Conservation (phyloP, 2,888 invertebrate genomes). For the Catocala nupta region DNA sequence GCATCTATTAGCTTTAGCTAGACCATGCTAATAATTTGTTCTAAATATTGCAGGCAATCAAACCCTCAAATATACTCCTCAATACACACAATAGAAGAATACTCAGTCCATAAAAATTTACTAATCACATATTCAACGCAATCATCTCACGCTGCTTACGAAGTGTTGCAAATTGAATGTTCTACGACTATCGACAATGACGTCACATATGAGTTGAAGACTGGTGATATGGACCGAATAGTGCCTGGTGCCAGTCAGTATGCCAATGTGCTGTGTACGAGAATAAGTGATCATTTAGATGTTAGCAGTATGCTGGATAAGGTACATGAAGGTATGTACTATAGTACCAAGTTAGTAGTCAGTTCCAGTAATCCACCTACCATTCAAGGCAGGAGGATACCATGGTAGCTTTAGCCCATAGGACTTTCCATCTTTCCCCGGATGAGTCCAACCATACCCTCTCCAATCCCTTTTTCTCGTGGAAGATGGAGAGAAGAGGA, state of each 20-base stretch:
- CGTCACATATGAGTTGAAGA: conserved; percentile 71
- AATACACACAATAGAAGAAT: conserved; percentile 70
- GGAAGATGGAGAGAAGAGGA: too few species aligned
- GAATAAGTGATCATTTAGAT: conserved; percentile 74
- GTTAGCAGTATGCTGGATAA: conserved; percentile 78
- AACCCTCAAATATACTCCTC: conserved; percentile 69
- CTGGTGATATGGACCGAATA: conserved; percentile 71
- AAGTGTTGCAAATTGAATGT: conserved; percentile 76
- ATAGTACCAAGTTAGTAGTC: too few species aligned
- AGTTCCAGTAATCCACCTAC: too few species aligned
- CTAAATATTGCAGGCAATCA: conserved; percentile 52
- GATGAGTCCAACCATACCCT: too few species aligned
- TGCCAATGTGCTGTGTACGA: conserved; percentile 75
- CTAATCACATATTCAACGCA: conserved; percentile 76
- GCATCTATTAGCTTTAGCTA: too few species aligned
- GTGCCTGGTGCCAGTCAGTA: conserved; percentile 75
- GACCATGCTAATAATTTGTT: too few species aligned
- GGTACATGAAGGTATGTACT: conserved; percentile 77
- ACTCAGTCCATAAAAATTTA: conserved; percentile 75
- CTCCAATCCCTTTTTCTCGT: too few species aligned
- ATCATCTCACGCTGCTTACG: conserved; percentile 75
- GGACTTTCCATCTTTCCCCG: too few species aligned
- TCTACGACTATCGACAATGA: conserved; percentile 67
- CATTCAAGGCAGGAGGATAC: too few species aligned
- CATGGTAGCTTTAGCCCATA: too few species aligned